A percentile compares a stretch with the other conserved stretches of the same genome.
Conservation (phyloP, 2,113 vertebrate species). For the Cathartes aura region DNA sequence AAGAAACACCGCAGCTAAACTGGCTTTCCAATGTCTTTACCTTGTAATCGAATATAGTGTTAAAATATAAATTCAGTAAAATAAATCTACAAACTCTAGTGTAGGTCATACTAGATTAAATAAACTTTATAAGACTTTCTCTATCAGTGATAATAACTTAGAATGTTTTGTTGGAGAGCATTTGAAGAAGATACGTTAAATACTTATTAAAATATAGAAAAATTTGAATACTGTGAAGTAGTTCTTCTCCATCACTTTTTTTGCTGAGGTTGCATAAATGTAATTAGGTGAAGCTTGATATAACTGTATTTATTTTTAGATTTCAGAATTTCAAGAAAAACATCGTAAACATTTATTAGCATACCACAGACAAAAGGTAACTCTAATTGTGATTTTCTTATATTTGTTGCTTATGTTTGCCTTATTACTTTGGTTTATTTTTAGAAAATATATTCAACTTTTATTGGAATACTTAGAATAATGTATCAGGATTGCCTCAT, state of each 20-base stretch:
- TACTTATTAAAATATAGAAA: background rate
- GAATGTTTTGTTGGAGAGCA: background rate
- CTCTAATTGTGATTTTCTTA: background rate
- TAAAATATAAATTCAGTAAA: background rate
- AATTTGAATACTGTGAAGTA: background rate
- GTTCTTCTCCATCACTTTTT: background rate
- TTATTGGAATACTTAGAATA: background rate
- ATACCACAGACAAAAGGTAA: slow-evolving; percentile 84
- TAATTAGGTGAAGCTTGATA: background rate
- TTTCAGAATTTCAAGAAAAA: slow-evolving; percentile 88
- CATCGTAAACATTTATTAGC: slow-evolving; percentile 83
- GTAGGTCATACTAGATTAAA: background rate
- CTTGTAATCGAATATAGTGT: background rate
- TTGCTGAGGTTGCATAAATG: background rate
- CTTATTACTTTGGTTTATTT: background rate
- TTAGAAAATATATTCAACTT: background rate
- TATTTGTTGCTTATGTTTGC: background rate
- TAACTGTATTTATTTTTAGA: slow-evolving; percentile 69
- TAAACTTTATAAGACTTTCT: background rate
- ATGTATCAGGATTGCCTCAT: background rate
- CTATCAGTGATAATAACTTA: background rate
- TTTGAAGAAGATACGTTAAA: background rate
- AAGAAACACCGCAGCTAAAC: background rate
- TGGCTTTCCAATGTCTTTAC: background rate
- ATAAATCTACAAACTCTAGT: background rate